phyloP scores from a whole-genome alignment of 2,888 invertebrate genomes.

The Cacoxenus indagator region DNA sequence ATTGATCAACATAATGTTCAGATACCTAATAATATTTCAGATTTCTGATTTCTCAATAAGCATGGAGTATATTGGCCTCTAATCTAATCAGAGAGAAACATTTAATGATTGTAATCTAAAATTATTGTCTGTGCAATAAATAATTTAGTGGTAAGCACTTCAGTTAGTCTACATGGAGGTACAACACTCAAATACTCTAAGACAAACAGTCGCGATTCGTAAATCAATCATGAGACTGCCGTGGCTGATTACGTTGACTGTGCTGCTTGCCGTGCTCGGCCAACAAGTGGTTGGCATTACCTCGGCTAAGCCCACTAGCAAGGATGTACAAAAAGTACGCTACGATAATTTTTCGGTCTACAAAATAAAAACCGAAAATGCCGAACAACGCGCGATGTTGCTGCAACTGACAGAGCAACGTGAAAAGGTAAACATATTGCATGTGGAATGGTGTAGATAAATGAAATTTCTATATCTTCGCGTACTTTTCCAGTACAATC shows the following conservation, averaged over 20 bases:
- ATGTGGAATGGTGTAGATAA: not conserved
- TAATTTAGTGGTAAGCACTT: too few relatives aligned
- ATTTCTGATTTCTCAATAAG: too few relatives aligned
- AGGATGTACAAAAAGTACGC: constrained; percentile 36
- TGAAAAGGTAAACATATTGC: constrained; percentile 29
- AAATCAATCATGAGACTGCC: constrained; percentile 18
- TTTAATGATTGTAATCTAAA: too few relatives aligned
- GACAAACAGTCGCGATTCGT: not conserved
- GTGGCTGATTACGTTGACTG: not conserved
- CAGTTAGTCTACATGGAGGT: not conserved
- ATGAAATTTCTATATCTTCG: not conserved
- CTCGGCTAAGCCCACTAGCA: not conserved
- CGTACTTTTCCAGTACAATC: constrained; percentile 32
- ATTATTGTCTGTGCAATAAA: too few relatives aligned
- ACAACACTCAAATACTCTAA: not conserved
- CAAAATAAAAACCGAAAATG: constrained; percentile 65
- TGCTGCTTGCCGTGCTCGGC: not conserved
- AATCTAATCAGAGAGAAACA: too few relatives aligned
- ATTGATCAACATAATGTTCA: too few relatives aligned
- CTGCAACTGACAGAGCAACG: constrained; percentile 12
- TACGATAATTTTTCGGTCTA: constrained; percentile 53
- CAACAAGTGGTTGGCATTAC: not conserved
- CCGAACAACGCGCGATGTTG: constrained; percentile 70
- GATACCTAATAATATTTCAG: too few relatives aligned
- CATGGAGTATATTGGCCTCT: too few relatives aligned